Evolutionary conservation across 2,113 vertebrate genomes (phyloP), one percentile per base, ranked within the genome.

Genomic region (Excalfactoria chinensis): DNA sequence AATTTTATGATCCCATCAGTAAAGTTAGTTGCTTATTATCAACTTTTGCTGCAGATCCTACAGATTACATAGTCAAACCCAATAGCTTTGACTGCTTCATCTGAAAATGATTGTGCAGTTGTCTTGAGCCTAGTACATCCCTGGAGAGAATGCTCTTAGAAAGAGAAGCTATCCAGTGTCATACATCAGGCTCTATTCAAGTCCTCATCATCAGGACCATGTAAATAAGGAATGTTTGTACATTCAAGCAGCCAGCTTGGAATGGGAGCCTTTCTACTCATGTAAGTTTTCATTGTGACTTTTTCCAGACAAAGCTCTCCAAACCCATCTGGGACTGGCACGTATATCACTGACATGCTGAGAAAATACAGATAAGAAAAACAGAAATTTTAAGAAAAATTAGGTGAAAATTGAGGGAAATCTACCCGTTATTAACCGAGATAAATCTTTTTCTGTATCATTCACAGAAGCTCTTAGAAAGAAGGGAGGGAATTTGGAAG

Each of bases 221-320:
- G 58, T 30, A 63, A 48, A 7, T 17, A 23, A 74, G 13, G 18
- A 30, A 37, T 7, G 8, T 30, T 6, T 20, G 28, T 59, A 7
- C n/a, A 7, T 34, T 64, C 3, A 17, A 76, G 21, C 22, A 80
- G 14, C 35, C 49, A 75, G 21, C 20, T 84, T 80, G 53, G 49
- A 82, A 69, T 43, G 35, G 53, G 69, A 84, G 7, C 8, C 5
- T 20, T 76, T 73, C 17, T 28, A 58, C 34, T 22, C 0, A 0
- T 21, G 1, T 7, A 30, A 49, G n/a, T 46, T 9, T 44, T 14
- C 4, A 0, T 12, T 49, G 7, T 7, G 63, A 48, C 30, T 73
- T 28, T 28, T 71, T 20, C 51, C 77, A 23, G 13, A 5, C 40
- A 18, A 4, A 41, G n/a, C 7, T 90, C 9, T 11, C 11, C 32